Conservation (phyloP, 2,797 vertebrate species). For the Gambelia wislizenii region DNA sequence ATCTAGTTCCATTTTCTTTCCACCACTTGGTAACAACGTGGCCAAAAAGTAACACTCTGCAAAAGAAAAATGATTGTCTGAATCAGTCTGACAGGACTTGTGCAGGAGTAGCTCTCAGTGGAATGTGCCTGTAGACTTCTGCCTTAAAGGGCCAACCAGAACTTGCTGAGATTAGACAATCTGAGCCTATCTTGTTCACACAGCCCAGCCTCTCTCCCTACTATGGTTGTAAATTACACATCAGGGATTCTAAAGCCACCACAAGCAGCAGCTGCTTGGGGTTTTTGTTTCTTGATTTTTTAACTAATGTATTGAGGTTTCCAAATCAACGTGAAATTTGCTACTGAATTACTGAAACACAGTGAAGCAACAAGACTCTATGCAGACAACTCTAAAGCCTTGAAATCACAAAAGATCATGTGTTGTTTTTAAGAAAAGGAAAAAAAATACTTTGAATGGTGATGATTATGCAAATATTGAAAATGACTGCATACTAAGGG, state of each 20-base stretch:
- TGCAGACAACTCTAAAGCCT: constrained; percentile 80
- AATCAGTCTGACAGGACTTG: background rate
- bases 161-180: constrained; percentile 77
- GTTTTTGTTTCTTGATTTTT: constrained; percentile 58
- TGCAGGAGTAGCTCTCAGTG: constrained; percentile 2
- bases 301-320: constrained; percentile 67
- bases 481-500: constrained; percentile 68
- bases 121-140: constrained; percentile 40
- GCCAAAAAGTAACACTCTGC: background rate
- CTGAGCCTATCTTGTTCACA: constrained; percentile 65
- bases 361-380: constrained; percentile 77
- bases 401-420: constrained; percentile 71
- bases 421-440: constrained; percentile 59
- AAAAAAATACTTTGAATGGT: constrained; percentile 65
- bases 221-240: constrained; percentile 70
- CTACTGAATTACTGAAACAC: constrained; percentile 67
- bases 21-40: background rate
- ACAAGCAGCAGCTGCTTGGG: constrained; percentile 74
- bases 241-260: constrained; percentile 81
- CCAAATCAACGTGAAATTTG: constrained; percentile 74
- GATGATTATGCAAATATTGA: constrained; percentile 78
- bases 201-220: constrained; percentile 65
- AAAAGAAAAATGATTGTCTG: background rate
- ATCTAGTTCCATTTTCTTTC: background rate
- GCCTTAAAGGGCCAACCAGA: constrained; percentile 75